Percentiles rank a stretch among this genome's conserved stretches.
Conservation (phyloP, 2,113 vertebrate species). For the Scopus umbretta region DNA sequence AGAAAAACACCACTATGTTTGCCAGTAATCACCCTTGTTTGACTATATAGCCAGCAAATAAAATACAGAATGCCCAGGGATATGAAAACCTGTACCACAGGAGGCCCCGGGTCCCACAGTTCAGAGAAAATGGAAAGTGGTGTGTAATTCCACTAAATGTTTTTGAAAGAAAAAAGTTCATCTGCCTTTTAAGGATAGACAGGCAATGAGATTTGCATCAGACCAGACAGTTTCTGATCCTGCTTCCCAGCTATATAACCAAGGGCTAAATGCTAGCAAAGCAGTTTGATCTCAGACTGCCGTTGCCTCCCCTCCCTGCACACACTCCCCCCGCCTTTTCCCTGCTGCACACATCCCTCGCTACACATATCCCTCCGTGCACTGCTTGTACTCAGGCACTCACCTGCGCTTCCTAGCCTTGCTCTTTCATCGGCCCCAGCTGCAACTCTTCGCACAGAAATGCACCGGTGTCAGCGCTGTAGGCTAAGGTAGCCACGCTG, state of each 20-base stretch:
- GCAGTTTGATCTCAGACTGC: background rate
- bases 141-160: background rate
- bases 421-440: background rate
- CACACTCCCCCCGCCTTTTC: too few relatives aligned
- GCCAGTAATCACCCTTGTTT: background rate
- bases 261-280: background rate
- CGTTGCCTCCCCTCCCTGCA: background rate
- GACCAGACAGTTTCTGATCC: background rate
- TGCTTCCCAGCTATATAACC: background rate
- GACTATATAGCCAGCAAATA: background rate
- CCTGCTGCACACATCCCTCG: too few relatives aligned
- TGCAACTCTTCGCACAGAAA: accelerated
- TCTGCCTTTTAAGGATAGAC: background rate
- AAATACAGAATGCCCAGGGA: background rate
- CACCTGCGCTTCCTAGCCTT: accelerated
- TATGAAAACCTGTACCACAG: background rate
- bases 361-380: accelerated
- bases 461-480: accelerated
- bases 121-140: background rate
- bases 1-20: background rate
- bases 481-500: accelerated
- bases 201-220: background rate
- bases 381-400: accelerated
- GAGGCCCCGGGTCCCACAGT: background rate
- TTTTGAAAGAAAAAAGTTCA: background rate